Percentiles rank a stretch among this genome's conserved stretches.
phyloP scores from a whole-genome alignment of 2,797 vertebrate genomes.

The Coregonus ussuriensis region DNA sequence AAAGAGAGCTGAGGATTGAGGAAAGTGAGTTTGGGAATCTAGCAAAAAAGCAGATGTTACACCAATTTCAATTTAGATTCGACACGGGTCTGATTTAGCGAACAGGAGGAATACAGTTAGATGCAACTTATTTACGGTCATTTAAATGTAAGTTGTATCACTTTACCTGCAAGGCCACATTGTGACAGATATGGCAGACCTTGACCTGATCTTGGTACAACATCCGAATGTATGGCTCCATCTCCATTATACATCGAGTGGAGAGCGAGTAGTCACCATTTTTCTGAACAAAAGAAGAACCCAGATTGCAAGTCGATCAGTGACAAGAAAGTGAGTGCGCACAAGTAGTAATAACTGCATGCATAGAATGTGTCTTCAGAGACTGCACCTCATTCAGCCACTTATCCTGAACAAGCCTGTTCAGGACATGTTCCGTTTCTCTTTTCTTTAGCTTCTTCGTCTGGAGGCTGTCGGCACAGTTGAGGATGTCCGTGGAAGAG shows the following conservation, averaged over 20 bases:
- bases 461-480: conserved; percentile 84
- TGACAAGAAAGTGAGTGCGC: background rate
- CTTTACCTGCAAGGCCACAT: conserved; percentile 88
- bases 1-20: too few relatives aligned
- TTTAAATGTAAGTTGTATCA: too few relatives aligned
- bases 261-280: conserved; percentile 90
- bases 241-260: conserved; percentile 92
- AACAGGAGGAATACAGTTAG: background rate
- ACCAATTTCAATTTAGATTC: background rate
- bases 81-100: background rate
- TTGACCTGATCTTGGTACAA: conserved; percentile 85
- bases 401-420: conserved; percentile 86
- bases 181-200: conserved; percentile 88
- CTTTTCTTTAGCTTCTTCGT: conserved; percentile 93
- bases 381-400: conserved; percentile 90
- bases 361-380: background rate
- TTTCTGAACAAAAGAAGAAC: conserved; percentile 66
- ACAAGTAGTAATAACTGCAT: too few relatives aligned
- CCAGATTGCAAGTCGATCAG: background rate
- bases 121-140: too few relatives aligned
- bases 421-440: conserved; percentile 88
- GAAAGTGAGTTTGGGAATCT: too few relatives aligned
- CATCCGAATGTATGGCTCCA: conserved; percentile 90
- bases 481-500: conserved; percentile 91
- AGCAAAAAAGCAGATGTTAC: too few relatives aligned